Base-by-base conservation (phyloP, 2,888 invertebrate species). In the Toxonevra muliebris region DNA sequence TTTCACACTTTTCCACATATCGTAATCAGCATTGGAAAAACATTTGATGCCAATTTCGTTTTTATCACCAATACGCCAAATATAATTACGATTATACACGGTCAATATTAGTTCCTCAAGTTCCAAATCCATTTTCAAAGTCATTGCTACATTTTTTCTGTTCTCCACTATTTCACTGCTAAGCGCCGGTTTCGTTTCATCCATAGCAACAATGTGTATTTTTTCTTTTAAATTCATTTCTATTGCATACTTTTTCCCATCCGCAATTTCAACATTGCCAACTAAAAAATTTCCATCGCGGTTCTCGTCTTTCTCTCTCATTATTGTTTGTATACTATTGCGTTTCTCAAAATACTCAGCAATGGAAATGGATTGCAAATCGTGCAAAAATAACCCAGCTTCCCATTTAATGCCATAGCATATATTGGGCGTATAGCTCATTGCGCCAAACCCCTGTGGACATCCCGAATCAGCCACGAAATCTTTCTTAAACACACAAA, bases 1-100 rank as follows among this genome's bases (percentile, higher is more conserved):
- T 71, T 87, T 81, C 0, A 88, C 85, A 4, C 84, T 85, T 71
- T 80, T 85, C 20, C 87, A 83, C 71, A 88, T 86, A 5, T 87
- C 87, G 73, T 87, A 86, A 20, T 81, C 79, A 1, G 88, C 88
- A 76, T 90, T 87, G 3, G 90, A 89, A 77, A 89, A 90, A 77
- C 90, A 90, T 75, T 87, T 87, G 57, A 90, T 84, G 5, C 88
- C 88, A 71, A 82, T 85, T 68, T 88, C 70, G 8, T 69, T 68
- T 53, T 74, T 68, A 2, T 74, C 68, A 13, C 74, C 69, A 3
- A 72, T 54, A 69, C 86, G 86, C 87, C 88, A 89, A 64, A 89
- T 82, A 65, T 87, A 86, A 13, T 88, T 87, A 1, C 88, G 87
- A 72, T 85, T 87, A 76, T 90, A 90, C 50, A 90, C 84, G 9